Conservation (phyloP, 2,888 invertebrate species). For the Lucinisca nassula region DNA sequence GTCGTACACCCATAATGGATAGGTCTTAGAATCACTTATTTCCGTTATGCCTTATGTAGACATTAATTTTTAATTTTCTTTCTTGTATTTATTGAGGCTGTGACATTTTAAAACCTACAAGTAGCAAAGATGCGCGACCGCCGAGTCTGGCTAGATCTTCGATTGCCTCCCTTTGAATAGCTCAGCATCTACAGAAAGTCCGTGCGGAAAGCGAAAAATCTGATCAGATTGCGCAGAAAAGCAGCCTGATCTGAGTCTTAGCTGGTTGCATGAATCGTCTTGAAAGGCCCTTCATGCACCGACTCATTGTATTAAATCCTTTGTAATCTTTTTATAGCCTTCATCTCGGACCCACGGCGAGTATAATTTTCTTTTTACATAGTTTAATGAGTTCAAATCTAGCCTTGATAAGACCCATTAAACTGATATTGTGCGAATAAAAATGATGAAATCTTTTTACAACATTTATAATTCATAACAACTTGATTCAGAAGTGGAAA, state of each 20-base stretch:
- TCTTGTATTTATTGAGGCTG: too few species aligned
- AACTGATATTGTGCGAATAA: neutral
- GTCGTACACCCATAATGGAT: neutral
- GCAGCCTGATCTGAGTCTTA: too few species aligned
- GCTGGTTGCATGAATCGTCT: too few species aligned
- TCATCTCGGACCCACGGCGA: neutral
- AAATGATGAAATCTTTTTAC: constrained; percentile 4
- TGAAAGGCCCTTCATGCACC: too few species aligned
- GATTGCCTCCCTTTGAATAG: too few species aligned
- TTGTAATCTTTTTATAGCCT: neutral
- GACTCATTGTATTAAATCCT: neutral
- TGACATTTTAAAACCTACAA: too few species aligned
- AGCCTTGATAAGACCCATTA: neutral
- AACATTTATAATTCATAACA: neutral
- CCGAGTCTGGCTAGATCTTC: too few species aligned
- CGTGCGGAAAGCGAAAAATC: too few species aligned
- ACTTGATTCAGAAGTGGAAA: neutral
- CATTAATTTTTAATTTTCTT: constrained; percentile 1
- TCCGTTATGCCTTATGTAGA: neutral
- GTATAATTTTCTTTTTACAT: neutral
- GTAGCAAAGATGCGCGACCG: too few species aligned
- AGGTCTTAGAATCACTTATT: too few species aligned
- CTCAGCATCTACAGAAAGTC: too few species aligned
- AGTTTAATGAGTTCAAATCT: neutral
- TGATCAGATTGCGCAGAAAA: too few species aligned